Conservation (phyloP, 23 tunicate species). For the Clavelina lepadiformis region DNA sequence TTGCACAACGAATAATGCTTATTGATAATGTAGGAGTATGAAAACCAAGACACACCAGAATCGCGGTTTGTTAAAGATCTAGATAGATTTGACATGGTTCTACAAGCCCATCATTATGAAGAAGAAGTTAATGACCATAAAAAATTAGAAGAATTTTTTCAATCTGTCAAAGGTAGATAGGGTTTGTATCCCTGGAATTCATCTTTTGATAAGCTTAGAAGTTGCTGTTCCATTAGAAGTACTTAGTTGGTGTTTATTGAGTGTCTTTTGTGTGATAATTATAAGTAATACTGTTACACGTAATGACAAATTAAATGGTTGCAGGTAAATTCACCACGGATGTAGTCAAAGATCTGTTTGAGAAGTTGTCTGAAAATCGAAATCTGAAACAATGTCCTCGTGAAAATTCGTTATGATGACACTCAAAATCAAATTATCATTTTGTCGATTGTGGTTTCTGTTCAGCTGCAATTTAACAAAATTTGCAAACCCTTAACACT, state of each 20-base stretch:
- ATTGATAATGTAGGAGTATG: conserved; percentile 87
- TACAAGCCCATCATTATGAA: conserved; percentile 82
- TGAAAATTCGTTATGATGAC: no score
- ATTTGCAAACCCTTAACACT: no score
- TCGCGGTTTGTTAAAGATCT: conserved; percentile 83
- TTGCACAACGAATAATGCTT: no score
- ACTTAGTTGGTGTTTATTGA: neutral
- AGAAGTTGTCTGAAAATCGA: conserved; percentile 15
- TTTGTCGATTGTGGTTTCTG: no score
- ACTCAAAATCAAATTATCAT: no score
- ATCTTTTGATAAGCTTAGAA: neutral
- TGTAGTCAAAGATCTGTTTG: conserved; percentile 30
- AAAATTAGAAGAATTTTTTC: conserved; percentile 75
- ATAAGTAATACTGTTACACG: neutral
- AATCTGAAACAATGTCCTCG: no score
- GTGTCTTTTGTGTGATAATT: neutral
- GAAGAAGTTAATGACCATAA: conserved; percentile 40
- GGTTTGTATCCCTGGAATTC: no score
- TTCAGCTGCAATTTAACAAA: no score
- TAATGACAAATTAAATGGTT: conserved; percentile 1
- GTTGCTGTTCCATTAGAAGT: neutral
- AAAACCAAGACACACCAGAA: conserved; percentile 74
- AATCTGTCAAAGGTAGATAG: conserved; percentile 54
- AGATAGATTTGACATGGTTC: conserved; percentile 88
- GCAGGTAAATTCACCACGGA: conserved; percentile 18